phyloP scores from a whole-genome alignment of 2,797 vertebrate species.

The Linurgus olivaceus region DNA sequence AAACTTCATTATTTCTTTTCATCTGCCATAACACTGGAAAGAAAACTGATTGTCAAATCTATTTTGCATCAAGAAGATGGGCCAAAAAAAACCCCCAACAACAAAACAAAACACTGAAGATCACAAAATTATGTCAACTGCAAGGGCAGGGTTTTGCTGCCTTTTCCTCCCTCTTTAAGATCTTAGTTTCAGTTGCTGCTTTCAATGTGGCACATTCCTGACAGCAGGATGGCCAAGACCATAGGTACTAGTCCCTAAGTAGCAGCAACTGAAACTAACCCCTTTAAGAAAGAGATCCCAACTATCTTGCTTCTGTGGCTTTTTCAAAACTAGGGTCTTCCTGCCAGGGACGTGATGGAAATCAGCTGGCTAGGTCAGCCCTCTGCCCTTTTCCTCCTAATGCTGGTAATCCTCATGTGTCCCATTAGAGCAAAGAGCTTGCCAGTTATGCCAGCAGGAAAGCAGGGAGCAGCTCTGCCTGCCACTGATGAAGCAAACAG shows the following conservation, averaged over 20 bases:
- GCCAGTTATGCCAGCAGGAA: slow-evolving; percentile 1
- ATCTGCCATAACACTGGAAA: background rate
- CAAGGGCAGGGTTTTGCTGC: background rate
- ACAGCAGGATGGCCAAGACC: background rate
- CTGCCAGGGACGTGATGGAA: background rate
- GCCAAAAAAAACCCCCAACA: background rate
- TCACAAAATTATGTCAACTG: background rate
- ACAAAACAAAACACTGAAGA: background rate
- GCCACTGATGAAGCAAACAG: background rate
- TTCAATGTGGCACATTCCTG: background rate
- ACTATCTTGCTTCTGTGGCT: background rate
- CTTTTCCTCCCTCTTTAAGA: background rate
- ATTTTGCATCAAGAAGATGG: background rate
- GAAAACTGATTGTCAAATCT: background rate
- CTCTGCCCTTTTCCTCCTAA: slow-evolving; percentile 7
- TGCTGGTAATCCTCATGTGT: background rate
- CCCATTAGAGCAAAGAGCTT: slow-evolving; percentile 25
- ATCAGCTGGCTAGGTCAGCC: slow-evolving; percentile 6
- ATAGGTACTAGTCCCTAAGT: background rate
- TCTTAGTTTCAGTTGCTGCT: background rate
- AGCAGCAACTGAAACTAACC: background rate
- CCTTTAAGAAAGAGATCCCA: background rate
- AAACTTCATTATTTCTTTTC: background rate
- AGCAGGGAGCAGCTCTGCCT: background rate
- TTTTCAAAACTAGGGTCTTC: background rate